A percentile compares a stretch with the other conserved stretches of the same genome.
phyloP scores from a whole-genome alignment of 1,140 invertebrate species.

The Halictus rubicundus region DNA sequence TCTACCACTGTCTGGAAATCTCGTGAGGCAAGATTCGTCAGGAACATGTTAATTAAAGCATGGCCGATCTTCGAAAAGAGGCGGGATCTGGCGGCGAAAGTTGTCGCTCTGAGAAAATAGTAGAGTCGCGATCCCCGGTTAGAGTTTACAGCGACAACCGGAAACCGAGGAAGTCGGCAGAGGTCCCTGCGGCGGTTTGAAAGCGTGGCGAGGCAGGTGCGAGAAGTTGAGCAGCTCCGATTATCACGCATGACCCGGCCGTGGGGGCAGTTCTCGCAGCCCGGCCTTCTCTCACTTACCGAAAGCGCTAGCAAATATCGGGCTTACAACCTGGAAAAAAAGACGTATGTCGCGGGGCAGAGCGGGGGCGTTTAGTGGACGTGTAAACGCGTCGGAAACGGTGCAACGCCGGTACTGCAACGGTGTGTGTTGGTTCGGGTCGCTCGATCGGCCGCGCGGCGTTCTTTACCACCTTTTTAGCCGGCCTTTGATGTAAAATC shows the following conservation, averaged over 20 bases:
- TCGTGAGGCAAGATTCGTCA: no score
- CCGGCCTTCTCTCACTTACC: conserved; percentile 49
- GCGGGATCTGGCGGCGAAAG: no score
- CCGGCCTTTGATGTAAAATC: conserved; percentile 80
- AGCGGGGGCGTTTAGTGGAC: conserved; percentile 23
- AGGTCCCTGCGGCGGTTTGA: conserved; percentile 35
- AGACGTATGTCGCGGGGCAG: conserved; percentile 35
- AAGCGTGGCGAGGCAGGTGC: conserved; percentile 33
- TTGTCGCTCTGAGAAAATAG: no score
- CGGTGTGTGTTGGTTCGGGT: conserved; percentile 71
- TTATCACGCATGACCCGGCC: conserved; percentile 49
- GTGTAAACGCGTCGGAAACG: conserved; percentile 68
- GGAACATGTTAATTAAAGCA: no score
- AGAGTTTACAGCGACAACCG: conserved; percentile 26
- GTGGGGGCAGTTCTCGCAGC: neutral
- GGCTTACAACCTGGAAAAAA: conserved; percentile 38
- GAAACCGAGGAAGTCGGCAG: conserved; percentile 22
- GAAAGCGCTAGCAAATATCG: conserved; percentile 53
- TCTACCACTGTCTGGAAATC: no score
- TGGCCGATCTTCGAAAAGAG: no score
- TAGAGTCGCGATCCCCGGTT: no score
- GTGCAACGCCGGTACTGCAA: conserved; percentile 77
- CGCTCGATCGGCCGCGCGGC: conserved; percentile 75
- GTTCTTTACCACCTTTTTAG: conserved; percentile 79
- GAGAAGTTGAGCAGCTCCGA: conserved; percentile 56